A percentile compares a stretch with the other conserved stretches of the same genome.
Evolutionary conservation across 2,113 vertebrate species (phyloP).

Genomic region (Stegastes partitus): DNA sequence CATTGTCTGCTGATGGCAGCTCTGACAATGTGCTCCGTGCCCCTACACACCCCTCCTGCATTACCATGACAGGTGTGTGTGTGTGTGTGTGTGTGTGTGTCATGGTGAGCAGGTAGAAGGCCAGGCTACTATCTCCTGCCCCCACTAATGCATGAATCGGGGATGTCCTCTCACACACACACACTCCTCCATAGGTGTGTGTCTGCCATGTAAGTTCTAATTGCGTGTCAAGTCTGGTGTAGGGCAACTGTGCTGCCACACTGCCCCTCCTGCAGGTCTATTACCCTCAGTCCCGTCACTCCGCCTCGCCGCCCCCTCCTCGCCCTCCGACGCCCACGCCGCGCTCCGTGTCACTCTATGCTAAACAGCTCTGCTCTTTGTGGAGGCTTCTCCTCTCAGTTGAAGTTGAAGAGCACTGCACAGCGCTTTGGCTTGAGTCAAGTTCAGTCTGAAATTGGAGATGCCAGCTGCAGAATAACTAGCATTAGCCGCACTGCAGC

Average conservation of each 20-base stretch:
- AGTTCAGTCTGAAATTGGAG: conserved; percentile 42
- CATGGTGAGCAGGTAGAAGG: conserved; percentile 36
- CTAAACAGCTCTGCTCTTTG: conserved; percentile 51
- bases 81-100: conserved; percentile 28
- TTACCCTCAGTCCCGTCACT: conserved; percentile 55
- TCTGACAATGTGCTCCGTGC: conserved; percentile 67
- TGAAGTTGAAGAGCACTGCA: conserved; percentile 24
- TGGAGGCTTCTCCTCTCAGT: conserved; percentile 21
- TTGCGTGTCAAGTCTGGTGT: conserved; percentile 62
- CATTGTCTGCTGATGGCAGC: conserved; percentile 70
- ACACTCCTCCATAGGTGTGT: conserved; percentile 25
- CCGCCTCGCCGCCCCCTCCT: neutral
- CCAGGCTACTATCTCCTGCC: conserved; percentile 39
- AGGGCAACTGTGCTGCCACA: conserved; percentile 54
- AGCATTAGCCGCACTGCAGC: conserved; percentile 12
- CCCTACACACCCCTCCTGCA: conserved; percentile 54
- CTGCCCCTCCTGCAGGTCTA: conserved; percentile 49
- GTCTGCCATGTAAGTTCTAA: conserved; percentile 62
- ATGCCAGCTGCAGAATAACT: conserved; percentile 34
- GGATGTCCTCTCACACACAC: neutral
- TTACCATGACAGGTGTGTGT: conserved; percentile 63
- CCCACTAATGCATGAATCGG: conserved; percentile 28
- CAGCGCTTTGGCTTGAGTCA: conserved; percentile 31
- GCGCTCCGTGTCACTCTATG: conserved; percentile 40
- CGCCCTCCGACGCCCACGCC: neutral